Evolutionary conservation across 2,888 invertebrate species (phyloP).

Genomic region (Eilema sororculum): DNA sequence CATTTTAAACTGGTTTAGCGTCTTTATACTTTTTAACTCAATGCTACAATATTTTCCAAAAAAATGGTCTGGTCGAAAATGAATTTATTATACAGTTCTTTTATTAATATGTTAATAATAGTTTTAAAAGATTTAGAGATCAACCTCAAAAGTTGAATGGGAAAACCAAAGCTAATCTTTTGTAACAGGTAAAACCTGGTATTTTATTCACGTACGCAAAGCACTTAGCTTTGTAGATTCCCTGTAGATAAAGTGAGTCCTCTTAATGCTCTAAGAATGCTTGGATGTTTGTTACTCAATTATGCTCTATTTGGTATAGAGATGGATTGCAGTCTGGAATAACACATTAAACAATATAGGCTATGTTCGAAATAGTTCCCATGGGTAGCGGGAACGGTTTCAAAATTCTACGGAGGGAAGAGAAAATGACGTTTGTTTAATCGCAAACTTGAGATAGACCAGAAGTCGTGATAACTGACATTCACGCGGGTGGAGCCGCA

Average conservation of each 20-base stretch:
- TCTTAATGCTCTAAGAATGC: background rate
- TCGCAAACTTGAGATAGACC: no score
- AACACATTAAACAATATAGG: no score
- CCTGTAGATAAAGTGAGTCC: background rate
- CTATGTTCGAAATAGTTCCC: no score
- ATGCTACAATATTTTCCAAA: background rate
- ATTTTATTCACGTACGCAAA: constrained; percentile 1
- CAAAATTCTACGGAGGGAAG: no score
- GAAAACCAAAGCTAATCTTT: background rate
- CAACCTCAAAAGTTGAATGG: background rate
- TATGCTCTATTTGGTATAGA: no score
- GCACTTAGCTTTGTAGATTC: no score
- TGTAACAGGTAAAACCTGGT: background rate
- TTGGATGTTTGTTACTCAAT: no score
- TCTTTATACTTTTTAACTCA: background rate
- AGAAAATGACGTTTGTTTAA: no score
- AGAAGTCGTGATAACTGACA: no score
- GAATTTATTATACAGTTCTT: background rate
- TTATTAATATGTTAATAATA: background rate
- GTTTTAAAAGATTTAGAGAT: background rate
- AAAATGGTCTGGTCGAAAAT: background rate
- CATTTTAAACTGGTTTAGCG: background rate
- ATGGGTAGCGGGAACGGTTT: no score
- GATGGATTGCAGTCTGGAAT: no score
- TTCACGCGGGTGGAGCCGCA: no score